Percentiles rank a stretch among this genome's conserved stretches.
Conservation (phyloP, 2,797 vertebrate species). For the Macroramphosus scolopax region DNA sequence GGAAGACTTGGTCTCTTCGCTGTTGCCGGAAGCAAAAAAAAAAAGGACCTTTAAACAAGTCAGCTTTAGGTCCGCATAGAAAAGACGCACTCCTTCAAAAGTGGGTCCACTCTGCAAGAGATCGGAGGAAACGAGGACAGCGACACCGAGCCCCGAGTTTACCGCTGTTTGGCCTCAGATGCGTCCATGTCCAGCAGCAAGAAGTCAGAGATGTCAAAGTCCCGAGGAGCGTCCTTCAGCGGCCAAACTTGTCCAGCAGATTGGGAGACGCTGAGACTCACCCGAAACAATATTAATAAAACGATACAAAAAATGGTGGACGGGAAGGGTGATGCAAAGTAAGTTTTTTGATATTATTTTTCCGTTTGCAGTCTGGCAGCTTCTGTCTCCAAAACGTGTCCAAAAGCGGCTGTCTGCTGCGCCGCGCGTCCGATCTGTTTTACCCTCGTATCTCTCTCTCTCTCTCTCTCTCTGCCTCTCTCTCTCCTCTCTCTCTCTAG, state of each 20-base stretch:
- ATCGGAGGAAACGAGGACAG: conserved; percentile 44
- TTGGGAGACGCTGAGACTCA: conserved; percentile 22
- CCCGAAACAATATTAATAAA: conserved; percentile 21
- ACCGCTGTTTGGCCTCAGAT: conserved; percentile 53
- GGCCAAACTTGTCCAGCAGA: conserved; percentile 59
- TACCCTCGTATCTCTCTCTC: conserved; percentile 63
- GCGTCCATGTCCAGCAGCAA: conserved; percentile 61
- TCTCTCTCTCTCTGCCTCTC: conserved; percentile 31
- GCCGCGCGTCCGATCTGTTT: conserved; percentile 70
- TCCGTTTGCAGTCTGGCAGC: conserved; percentile 37
- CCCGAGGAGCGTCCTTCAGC: conserved; percentile 62
- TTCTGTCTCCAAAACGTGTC: conserved; percentile 66
- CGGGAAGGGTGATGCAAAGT: conserved; percentile 51
- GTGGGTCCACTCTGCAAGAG: conserved; percentile 65
- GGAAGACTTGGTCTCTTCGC: conserved; percentile 75
- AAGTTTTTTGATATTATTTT: conserved; percentile 58
- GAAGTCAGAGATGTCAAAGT: conserved; percentile 63
- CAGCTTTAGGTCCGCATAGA: conserved; percentile 71
- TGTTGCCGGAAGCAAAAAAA: conserved; percentile 80
- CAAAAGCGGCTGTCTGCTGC: conserved; percentile 69
- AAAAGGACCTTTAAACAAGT: conserved; percentile 75
- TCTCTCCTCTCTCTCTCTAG: conserved; percentile 28
- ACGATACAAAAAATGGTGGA: conserved; percentile 31
- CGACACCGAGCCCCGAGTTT: conserved; percentile 47
- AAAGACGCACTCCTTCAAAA: conserved; percentile 62